Percentiles rank a stretch among this genome's conserved stretches.
These are phyloP conservation scores for Noctuana brunneofusca DNA, from an alignment of 2,888 invertebrate species.

Conservation along the genomic window DNA sequence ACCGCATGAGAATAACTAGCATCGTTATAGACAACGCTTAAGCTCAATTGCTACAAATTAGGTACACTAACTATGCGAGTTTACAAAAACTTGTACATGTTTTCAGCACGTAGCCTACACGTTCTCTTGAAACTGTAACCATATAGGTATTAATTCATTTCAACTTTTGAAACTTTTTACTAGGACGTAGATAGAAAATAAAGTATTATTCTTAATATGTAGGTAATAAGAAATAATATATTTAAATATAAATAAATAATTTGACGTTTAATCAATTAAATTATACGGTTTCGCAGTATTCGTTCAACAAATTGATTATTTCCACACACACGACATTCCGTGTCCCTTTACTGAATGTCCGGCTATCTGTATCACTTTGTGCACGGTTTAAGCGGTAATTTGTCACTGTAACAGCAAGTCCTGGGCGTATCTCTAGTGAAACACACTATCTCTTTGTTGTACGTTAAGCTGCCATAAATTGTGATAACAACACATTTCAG, in stretches of 20 bases:
- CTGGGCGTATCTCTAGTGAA: constrained; percentile 43
- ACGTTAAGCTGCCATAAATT: constrained; percentile 26
- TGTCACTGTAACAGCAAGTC: constrained; percentile 41
- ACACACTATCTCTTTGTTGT: constrained; percentile 42
- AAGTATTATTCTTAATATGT: too few species aligned
- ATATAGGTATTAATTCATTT: too few species aligned
- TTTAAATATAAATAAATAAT: background rate
- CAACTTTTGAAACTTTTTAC: too few species aligned
- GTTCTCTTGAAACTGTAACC: background rate
- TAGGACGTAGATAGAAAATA: too few species aligned
- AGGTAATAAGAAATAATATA: too few species aligned
- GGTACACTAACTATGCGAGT: constrained; percentile 3
- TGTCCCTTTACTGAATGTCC: constrained; percentile 17
- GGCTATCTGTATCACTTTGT: constrained; percentile 12
- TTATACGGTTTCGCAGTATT: background rate
- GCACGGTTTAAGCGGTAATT: constrained; percentile 28
- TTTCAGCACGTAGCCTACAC: background rate
- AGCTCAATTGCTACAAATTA: constrained; percentile 41
- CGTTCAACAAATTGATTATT: background rate
- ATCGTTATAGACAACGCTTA: constrained; percentile 39
- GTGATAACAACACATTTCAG: constrained; percentile 51
- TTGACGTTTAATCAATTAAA: background rate
- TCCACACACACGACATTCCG: background rate
- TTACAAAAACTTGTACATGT: background rate
- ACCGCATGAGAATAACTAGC: constrained; percentile 35